Evolutionary conservation across 1,140 invertebrate species (phyloP).

Genomic region (Drosophila funebris): DNA sequence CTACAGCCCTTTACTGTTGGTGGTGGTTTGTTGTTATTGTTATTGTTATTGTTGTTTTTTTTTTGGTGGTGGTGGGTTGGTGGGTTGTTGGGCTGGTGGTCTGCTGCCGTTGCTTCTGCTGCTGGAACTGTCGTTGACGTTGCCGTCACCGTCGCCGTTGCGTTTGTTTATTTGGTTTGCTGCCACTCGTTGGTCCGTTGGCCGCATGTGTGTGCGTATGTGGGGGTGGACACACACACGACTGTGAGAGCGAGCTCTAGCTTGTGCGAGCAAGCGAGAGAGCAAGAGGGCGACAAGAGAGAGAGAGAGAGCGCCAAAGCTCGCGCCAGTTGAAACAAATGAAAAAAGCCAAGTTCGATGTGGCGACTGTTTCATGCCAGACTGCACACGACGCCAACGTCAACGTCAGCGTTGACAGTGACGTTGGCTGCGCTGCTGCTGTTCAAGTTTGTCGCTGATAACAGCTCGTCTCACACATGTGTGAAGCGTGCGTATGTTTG

Average conservation of each 20-base stretch:
- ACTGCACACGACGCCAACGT: constrained; percentile 18
- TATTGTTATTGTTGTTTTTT: constrained; percentile 1
- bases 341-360: constrained; percentile 53
- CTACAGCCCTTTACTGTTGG: constrained; percentile 48
- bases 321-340: constrained; percentile 46
- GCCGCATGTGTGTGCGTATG: constrained; percentile 60
- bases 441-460: constrained; percentile 27
- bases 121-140: neutral
- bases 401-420: constrained; percentile 5
- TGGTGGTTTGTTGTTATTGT: constrained; percentile 31
- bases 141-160: constrained; percentile 9
- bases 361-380: constrained; percentile 35
- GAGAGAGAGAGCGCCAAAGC: constrained; percentile 21
- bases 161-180: constrained; percentile 72
- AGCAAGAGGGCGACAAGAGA: constrained; percentile 20
- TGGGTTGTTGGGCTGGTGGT: constrained; percentile 30
- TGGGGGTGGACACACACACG: constrained; percentile 64
- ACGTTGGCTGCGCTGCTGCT: neutral
- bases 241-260: constrained; percentile 31
- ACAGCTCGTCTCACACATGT: constrained; percentile 29
- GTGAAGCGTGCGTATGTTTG: constrained; percentile 8
- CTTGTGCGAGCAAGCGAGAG: constrained; percentile 14
- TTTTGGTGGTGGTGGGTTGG: constrained; percentile 45
- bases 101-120: constrained; percentile 9
- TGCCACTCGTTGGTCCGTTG: constrained; percentile 59